Percentiles rank a stretch among this genome's conserved stretches.
Conservation (phyloP, 2,113 vertebrate species). For the Sander vitreus region DNA sequence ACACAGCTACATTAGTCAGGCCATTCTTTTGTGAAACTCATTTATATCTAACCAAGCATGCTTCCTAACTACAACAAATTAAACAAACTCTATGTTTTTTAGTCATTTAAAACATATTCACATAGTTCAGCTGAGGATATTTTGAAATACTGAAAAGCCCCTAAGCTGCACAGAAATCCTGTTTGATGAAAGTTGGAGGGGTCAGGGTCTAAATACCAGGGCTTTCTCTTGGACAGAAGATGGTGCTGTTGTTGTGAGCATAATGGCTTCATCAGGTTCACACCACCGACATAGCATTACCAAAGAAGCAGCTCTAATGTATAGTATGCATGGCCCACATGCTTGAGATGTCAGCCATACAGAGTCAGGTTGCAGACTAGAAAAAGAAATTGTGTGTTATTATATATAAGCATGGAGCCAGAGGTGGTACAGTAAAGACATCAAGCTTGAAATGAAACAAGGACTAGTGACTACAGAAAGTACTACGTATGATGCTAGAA, state of each 20-base stretch:
- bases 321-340: slow-evolving; percentile 33
- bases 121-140: background rate
- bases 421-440: background rate
- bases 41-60: background rate
- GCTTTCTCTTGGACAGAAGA: slow-evolving; percentile 32
- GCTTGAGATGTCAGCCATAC: slow-evolving; percentile 34
- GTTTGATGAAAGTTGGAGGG: background rate
- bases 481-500: background rate
- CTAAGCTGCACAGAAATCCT: background rate
- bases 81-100: background rate
- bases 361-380: slow-evolving; percentile 53
- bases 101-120: background rate
- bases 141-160: background rate
- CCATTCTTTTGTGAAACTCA: background rate
- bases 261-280: slow-evolving; percentile 4
- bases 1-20: background rate
- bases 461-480: background rate
- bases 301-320: slow-evolving; percentile 23
- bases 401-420: background rate
- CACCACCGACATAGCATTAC: background rate
- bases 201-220: background rate
- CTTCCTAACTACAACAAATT: background rate
- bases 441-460: background rate
- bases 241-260: slow-evolving; percentile 59
- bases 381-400: slow-evolving; percentile 12